These are phyloP conservation scores for Axinella damicornis DNA, from an alignment of 37 sponge, comb jelly and placozoan genomes.

Conservation along the genomic window DNA sequence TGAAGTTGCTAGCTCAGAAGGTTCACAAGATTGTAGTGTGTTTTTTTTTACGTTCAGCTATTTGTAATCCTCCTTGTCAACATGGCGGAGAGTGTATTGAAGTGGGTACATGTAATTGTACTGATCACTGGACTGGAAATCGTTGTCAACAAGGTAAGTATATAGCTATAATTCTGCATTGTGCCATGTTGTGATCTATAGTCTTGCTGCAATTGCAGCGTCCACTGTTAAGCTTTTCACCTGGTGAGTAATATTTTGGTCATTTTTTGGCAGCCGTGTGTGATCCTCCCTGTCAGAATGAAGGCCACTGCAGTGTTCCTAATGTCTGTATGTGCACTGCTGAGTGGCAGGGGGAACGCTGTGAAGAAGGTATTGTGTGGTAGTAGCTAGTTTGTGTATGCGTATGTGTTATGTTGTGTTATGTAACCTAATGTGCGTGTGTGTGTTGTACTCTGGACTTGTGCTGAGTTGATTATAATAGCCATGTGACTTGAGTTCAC, in stretches of 20 bases:
- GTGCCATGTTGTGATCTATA: too few species aligned
- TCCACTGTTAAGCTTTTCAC: too few species aligned
- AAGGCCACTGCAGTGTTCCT: neutral
- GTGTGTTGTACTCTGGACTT: too few species aligned
- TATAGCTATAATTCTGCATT: neutral
- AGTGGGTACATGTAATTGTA: neutral
- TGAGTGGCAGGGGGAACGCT: neutral
- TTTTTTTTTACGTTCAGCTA: neutral
- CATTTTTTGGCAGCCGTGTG: neutral
- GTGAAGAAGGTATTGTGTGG: neutral
- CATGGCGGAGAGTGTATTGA: conserved; percentile 5
- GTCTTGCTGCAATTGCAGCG: too few species aligned
- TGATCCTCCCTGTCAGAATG: neutral
- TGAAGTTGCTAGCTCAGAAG: too few species aligned
- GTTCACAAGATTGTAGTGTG: too few species aligned
- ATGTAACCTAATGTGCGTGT: too few species aligned
- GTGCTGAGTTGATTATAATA: too few species aligned
- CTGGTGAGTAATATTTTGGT: too few species aligned
- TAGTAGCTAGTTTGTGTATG: too few species aligned
- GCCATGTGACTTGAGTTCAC: too few species aligned
- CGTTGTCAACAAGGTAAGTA: neutral
- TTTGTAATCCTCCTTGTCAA: neutral
- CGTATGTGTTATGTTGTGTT: too few species aligned
- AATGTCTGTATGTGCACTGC: neutral
- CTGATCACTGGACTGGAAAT: neutral